Evolutionary conservation across 2,113 vertebrate genomes (phyloP).

Genomic region (Ptilonorhynchus violaceus): DNA sequence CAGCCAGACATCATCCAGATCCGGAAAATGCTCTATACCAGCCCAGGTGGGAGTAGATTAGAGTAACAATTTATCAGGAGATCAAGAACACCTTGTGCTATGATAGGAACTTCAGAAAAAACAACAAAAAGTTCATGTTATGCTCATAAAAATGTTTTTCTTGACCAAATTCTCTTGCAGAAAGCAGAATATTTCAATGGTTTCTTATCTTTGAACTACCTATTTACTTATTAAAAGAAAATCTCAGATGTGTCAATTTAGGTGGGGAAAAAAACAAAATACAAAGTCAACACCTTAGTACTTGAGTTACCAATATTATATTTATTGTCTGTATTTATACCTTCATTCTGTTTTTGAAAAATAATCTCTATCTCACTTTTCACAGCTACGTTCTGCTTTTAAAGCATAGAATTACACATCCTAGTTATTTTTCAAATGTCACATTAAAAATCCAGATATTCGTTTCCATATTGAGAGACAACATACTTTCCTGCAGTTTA

Average conservation of each 20-base stretch:
- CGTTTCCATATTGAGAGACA: not conserved
- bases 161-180: not conserved
- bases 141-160: not conserved
- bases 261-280: not conserved
- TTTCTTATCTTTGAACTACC: not conserved
- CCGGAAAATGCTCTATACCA: not conserved
- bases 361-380: not conserved
- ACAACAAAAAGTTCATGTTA: not conserved
- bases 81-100: not conserved
- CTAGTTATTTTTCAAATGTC: not conserved
- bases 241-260: not conserved
- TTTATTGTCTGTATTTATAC: not conserved
- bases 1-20: not conserved
- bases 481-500: not conserved
- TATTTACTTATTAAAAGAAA: not conserved
- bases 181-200: not conserved
- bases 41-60: not conserved
- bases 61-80: not conserved
- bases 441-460: not conserved
- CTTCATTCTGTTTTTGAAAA: not conserved
- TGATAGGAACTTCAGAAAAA: not conserved
- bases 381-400: not conserved
- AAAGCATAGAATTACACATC: not conserved
- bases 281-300: not conserved
- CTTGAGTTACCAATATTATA: not conserved